Percentiles rank a stretch among this genome's conserved stretches.
These are phyloP conservation scores for Agrochola lychnidis DNA, from an alignment of 2,888 invertebrate genomes.

Conservation along the genomic window DNA sequence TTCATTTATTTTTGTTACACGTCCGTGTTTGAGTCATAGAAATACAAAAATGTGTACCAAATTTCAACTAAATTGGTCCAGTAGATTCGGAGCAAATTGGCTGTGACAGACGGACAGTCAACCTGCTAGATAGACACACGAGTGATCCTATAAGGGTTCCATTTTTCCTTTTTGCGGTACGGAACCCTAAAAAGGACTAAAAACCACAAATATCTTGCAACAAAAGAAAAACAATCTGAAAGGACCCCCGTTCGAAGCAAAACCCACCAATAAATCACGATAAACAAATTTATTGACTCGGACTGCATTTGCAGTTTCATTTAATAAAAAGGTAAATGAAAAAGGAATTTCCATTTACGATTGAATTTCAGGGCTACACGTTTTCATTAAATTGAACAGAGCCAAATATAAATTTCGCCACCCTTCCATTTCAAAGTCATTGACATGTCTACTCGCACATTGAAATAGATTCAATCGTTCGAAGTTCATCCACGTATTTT, in stretches of 20 bases:
- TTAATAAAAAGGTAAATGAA: conserved; percentile 26
- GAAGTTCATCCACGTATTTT: conserved; percentile 52
- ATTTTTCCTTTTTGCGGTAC: too few species aligned
- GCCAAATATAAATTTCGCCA: conserved; percentile 42
- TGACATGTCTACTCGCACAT: conserved; percentile 45
- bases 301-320: conserved; percentile 27
- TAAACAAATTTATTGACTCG: conserved; percentile 20
- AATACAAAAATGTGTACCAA: too few species aligned
- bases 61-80: too few species aligned
- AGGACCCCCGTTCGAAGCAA: background rate
- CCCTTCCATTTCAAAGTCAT: conserved; percentile 35
- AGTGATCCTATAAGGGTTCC: too few species aligned
- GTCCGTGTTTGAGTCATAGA: too few species aligned
- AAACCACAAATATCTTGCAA: background rate
- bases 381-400: conserved; percentile 48
- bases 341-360: conserved; percentile 39
- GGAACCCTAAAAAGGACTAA: background rate
- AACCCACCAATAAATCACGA: conserved; percentile 15
- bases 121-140: too few species aligned
- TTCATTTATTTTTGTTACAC: too few species aligned
- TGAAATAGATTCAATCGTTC: conserved; percentile 45
- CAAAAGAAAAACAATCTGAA: background rate
- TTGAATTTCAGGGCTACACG: conserved; percentile 37
- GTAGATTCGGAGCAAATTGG: too few species aligned
- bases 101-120: too few species aligned